Evolutionary conservation across 2,888 invertebrate genomes (phyloP).

Genomic region (Noctua comes): DNA sequence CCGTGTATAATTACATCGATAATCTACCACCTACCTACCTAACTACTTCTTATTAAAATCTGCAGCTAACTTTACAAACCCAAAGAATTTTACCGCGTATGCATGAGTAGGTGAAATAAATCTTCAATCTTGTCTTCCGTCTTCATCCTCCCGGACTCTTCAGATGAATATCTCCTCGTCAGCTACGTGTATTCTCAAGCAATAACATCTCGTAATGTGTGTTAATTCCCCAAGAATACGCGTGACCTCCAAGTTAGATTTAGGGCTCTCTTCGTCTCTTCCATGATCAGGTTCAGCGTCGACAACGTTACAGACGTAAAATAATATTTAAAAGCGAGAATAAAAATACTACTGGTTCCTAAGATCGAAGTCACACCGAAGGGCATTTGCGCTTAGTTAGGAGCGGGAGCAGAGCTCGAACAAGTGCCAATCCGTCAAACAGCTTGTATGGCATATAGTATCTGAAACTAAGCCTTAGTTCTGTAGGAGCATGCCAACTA

Average conservation of each 20-base stretch:
- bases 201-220: slow-evolving; percentile 98
- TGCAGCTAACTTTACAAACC: slow-evolving; percentile 12
- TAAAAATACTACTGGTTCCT: slow-evolving; percentile 7
- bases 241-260: slow-evolving; percentile 95
- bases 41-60: neutral
- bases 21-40: neutral
- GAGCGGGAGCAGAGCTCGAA: neutral
- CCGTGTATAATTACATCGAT: neutral
- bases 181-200: slow-evolving; percentile 99
- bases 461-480: neutral
- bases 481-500: too few relatives aligned
- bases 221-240: slow-evolving; percentile 99
- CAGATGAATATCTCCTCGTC: slow-evolving; percentile 91
- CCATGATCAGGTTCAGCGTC: slow-evolving; percentile 2
- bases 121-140: slow-evolving; percentile 14
- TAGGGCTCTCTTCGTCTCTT: slow-evolving; percentile 64
- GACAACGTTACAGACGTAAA: neutral
- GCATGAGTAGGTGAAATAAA: neutral
- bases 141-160: slow-evolving; percentile 30
- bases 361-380: neutral
- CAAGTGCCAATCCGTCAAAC: neutral
- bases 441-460: neutral
- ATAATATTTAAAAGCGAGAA: slow-evolving; percentile 8
- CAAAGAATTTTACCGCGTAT: neutral
- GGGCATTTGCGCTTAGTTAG: neutral